Conservation (phyloP, 2,113 vertebrate species). For the Lycocorax pyrrhopterus region DNA sequence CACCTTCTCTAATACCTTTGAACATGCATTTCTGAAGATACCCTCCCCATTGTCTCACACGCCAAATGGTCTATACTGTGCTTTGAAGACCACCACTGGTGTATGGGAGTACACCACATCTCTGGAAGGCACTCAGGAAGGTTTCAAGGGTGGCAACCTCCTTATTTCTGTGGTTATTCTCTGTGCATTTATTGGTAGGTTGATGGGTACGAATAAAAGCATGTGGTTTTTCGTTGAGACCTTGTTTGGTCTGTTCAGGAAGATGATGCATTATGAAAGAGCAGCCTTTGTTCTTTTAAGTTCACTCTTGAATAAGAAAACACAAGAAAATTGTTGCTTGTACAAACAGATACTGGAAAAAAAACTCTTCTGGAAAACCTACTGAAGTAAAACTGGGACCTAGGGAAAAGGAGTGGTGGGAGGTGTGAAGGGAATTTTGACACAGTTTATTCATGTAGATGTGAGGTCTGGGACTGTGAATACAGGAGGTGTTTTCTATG, state of each 20-base stretch:
- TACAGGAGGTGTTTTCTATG: neutral
- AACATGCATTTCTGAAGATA: neutral
- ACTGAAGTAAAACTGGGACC: neutral
- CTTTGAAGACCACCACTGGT: neutral
- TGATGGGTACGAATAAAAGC: neutral
- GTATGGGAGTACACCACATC: neutral
- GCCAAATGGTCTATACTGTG: neutral
- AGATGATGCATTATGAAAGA: neutral
- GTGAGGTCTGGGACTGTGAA: neutral
- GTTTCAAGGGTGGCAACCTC: neutral
- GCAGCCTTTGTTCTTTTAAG: neutral
- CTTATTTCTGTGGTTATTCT: neutral
- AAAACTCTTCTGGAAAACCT: neutral
- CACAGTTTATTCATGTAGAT: neutral
- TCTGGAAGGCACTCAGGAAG: neutral
- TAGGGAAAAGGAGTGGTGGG: neutral
- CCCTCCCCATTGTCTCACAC: neutral
- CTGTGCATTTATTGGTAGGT: neutral
- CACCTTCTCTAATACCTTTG: neutral
- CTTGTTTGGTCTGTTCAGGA: neutral
- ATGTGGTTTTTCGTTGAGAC: neutral
- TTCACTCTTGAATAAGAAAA: neutral
- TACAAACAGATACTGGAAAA: neutral
- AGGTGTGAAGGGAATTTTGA: neutral
- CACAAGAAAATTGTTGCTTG: neutral